Evolutionary conservation across 2,113 vertebrate species (phyloP), one percentile per base, ranked within the genome.

Genomic region (Orientallactaga bullata): DNA sequence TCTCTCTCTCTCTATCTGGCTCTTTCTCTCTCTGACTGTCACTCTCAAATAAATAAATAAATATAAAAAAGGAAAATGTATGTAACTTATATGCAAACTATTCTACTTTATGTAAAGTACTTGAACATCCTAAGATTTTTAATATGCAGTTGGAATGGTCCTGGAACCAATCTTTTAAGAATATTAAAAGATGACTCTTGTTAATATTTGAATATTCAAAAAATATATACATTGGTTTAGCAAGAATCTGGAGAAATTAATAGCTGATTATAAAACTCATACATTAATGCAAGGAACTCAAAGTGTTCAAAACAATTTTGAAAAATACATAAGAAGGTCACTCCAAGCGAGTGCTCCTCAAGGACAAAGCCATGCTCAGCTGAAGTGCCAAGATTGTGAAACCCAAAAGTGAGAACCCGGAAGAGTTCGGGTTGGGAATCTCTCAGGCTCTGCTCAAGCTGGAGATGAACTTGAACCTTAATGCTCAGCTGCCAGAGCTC

Each of bases 341-440:
- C 42, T 47, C 39, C 9, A 26, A 39, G 12, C 4, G 23, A 28
- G 24, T 2, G 5, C 26, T 37, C 23, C 24, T 7, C 42, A 74
- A 42, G 72, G 5, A 28, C 42, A 47, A 47, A 47, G 42, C 42
- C 8, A 47, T 47, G 42, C 42, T 47, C 5, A 47, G 42, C 42
- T 42, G 11, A 21, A 42, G 23, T 17, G 13, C 24, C 21, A 74
- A 74, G 37, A 74, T 26, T 42, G 2, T 74, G 72, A 74, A 24
- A 10, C 12, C 24, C 23, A 74, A 74, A 26, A 9, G 24, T 39
- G 28, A 74, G 39, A 42, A 17, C 23, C 37, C 16, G 42, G 24
- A 26, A 2, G 26, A 74, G 12, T 47, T 24, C 1, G 4, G 42
- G 5, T 8, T 74, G 39, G 5, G 13, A 0, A 17, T 16, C 12